A percentile compares a stretch with the other conserved stretches of the same genome.
phyloP scores from a whole-genome alignment of 2,113 vertebrate species.

The Jaculus jaculus region DNA sequence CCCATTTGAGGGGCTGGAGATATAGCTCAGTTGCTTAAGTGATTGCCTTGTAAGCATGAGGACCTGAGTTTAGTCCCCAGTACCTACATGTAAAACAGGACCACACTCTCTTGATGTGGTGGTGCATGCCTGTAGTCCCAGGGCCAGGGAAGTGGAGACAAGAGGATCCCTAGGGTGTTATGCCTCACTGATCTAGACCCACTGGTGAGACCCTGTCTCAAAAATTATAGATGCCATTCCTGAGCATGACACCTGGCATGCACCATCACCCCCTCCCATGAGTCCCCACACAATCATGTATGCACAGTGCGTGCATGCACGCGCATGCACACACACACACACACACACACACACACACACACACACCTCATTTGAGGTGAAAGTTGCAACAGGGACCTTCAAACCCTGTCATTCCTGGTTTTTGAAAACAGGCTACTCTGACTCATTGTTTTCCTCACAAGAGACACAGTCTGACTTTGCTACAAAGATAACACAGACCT shows the following conservation, averaged over 20 bases:
- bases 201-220: background rate
- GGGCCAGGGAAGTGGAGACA: background rate
- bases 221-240: background rate
- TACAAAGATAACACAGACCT: background rate
- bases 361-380: no score
- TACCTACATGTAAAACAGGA: no score
- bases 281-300: background rate
- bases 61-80: background rate
- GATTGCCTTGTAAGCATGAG: background rate
- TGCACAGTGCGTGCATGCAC: background rate
- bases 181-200: background rate
- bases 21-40: background rate
- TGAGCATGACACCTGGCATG: no score
- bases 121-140: background rate
- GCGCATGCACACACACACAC: background rate
- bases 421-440: no score
- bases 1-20: background rate
- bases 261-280: no score
- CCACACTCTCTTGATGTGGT: background rate
- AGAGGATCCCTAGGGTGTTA: background rate
- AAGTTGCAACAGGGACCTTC: no score
- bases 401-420: no score
- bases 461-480: background rate
- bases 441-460: no score
- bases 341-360: background rate